These are phyloP conservation scores for Fundulus diaphanus DNA, from an alignment of 2,797 vertebrate species.

Conservation along the genomic window DNA sequence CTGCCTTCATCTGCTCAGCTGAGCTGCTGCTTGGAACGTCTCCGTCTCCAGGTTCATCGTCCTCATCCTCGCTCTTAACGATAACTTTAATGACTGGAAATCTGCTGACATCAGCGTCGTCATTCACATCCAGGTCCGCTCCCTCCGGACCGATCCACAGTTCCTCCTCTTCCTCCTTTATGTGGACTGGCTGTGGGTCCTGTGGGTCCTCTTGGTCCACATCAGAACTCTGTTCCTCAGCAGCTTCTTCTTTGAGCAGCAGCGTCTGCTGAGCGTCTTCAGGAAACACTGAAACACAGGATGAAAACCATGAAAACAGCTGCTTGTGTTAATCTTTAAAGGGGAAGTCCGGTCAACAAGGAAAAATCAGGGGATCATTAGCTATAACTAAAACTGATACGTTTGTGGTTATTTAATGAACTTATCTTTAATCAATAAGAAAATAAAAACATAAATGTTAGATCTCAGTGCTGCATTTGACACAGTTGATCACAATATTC, in stretches of 20 bases:
- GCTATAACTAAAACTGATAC: too few relatives aligned
- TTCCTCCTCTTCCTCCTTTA: conserved; percentile 6
- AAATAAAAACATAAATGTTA: too few relatives aligned
- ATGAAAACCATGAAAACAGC: neutral
- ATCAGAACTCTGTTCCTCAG: neutral
- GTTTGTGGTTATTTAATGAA: too few relatives aligned
- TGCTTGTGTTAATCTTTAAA: too few relatives aligned
- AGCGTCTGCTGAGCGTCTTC: neutral
- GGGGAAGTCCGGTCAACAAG: too few relatives aligned
- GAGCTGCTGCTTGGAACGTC: conserved; percentile 2
- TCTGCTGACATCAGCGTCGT: neutral
- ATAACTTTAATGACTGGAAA: neutral
- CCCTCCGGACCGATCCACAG: neutral
- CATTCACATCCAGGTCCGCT: neutral
- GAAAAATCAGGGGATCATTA: too few relatives aligned
- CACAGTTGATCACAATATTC: too few relatives aligned
- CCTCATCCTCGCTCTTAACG: neutral
- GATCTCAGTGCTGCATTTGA: too few relatives aligned
- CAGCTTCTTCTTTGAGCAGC: conserved; percentile 1
- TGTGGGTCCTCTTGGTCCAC: neutral
- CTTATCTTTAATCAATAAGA: too few relatives aligned
- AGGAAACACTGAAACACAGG: conserved; percentile 3
- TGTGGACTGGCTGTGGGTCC: neutral
- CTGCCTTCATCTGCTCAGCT: neutral
- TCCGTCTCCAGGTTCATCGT: neutral